Conservation (phyloP, 2,113 vertebrate genomes). For the Rhinichthys klamathensis region DNA sequence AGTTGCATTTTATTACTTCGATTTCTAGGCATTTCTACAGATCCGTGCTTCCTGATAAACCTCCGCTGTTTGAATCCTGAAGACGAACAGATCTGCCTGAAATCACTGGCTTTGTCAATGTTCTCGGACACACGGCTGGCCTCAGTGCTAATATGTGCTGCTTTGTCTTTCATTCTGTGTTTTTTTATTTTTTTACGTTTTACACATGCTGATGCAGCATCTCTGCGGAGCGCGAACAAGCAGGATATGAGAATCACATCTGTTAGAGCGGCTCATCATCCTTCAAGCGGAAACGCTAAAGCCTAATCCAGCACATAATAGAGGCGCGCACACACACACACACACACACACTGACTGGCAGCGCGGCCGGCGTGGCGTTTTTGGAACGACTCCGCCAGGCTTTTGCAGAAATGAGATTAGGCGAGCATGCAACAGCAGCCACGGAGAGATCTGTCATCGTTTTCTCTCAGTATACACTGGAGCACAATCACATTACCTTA, state of each 20-base stretch:
- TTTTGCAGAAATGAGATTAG: slow-evolving; percentile 61
- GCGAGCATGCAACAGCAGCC: slow-evolving; percentile 65
- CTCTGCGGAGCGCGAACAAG: slow-evolving; percentile 37
- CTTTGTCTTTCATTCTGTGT: slow-evolving; percentile 23
- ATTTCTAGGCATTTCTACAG: no score
- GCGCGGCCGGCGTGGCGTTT: slow-evolving; percentile 32
- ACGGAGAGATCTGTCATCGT: slow-evolving; percentile 69
- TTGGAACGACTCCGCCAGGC: slow-evolving; percentile 20
- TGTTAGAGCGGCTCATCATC: slow-evolving; percentile 70
- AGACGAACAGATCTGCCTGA: no score
- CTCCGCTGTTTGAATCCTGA: no score
- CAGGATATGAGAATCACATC: slow-evolving; percentile 62
- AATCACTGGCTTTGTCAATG: no score
- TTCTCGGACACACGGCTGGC: no score
- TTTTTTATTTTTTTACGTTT: slow-evolving; percentile 60
- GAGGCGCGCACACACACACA: slow-evolving; percentile 3
- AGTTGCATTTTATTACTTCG: no score
- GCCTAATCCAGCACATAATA: slow-evolving; percentile 61
- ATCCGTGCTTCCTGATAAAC: no score
- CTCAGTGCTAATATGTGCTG: not conserved
- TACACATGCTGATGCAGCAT: slow-evolving; percentile 67
- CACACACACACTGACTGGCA: slow-evolving; percentile 16
- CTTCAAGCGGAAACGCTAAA: slow-evolving; percentile 61
- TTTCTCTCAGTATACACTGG: slow-evolving; percentile 88
- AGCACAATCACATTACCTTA: slow-evolving; percentile 93